phyloP scores from a whole-genome alignment of 2,888 invertebrate species.

The Ichneumon xanthorius region DNA sequence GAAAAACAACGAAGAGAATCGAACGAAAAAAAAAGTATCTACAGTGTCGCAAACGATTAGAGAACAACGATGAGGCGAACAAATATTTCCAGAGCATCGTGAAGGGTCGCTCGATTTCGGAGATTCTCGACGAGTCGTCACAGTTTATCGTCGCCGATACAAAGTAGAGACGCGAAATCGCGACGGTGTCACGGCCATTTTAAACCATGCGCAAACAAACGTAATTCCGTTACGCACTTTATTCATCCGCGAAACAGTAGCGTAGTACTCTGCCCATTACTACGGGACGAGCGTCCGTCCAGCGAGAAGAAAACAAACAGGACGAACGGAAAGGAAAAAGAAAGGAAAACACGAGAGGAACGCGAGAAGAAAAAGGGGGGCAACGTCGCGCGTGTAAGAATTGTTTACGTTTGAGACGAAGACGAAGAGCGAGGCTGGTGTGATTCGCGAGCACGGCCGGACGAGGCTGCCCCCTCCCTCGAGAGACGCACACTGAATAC shows the following conservation, averaged over 20 bases:
- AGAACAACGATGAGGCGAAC: not conserved
- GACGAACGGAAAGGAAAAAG: slow-evolving; percentile 34
- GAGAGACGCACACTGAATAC: slow-evolving; percentile 66
- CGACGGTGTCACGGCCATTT: slow-evolving; percentile 53
- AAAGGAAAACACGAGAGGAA: slow-evolving; percentile 40
- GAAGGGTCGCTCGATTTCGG: not conserved
- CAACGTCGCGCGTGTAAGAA: slow-evolving; percentile 32
- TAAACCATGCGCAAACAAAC: slow-evolving; percentile 73
- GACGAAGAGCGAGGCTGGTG: not conserved
- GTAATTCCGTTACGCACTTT: slow-evolving; percentile 70
- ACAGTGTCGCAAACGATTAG: slow-evolving; percentile 8
- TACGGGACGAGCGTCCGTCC: slow-evolving; percentile 58
- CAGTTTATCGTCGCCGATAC: not conserved
- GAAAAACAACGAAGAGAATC: slow-evolving; percentile 25
- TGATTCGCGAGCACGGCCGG: slow-evolving; percentile 8
- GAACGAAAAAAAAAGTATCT: slow-evolving; percentile 29
- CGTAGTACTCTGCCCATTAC: slow-evolving; percentile 31
- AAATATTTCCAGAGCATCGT: not conserved
- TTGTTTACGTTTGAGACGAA: slow-evolving; percentile 62
- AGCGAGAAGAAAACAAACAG: not conserved
- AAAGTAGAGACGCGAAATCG: not conserved
- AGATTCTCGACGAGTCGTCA: not conserved
- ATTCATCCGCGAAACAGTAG: slow-evolving; percentile 33
- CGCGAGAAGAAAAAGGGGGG: slow-evolving; percentile 24
- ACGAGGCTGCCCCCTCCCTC: slow-evolving; percentile 32